A percentile compares a stretch with the other conserved stretches of the same genome.
Conservation (phyloP, 1,140 invertebrate genomes). For the Atta cephalotes region DNA sequence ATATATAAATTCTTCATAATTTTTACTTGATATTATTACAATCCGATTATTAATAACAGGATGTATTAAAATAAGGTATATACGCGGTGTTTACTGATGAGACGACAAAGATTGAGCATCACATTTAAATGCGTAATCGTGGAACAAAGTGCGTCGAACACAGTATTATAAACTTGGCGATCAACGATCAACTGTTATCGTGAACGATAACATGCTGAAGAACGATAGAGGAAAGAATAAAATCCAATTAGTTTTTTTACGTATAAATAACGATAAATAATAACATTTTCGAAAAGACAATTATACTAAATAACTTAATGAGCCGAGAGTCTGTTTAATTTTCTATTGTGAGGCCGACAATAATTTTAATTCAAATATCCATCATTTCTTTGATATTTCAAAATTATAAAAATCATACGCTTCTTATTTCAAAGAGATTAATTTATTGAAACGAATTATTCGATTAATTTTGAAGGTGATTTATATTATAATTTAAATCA, state of each 20-base stretch:
- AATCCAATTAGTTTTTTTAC: background rate
- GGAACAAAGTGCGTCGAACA: constrained; percentile 13
- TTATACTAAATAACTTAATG: background rate
- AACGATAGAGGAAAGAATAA: background rate
- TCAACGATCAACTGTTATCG: constrained; percentile 28
- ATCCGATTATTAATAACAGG: background rate
- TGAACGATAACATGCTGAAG: background rate
- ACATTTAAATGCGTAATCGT: constrained; percentile 12
- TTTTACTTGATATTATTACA: background rate
- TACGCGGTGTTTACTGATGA: background rate
- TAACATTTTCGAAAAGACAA: background rate
- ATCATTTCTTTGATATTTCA: background rate
- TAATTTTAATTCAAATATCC: background rate
- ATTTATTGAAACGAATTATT: background rate
- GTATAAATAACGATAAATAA: background rate
- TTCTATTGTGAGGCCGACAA: background rate
- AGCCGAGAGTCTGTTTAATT: background rate
- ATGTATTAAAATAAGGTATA: background rate
- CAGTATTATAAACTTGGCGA: background rate
- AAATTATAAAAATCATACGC: background rate
- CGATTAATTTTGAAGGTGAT: background rate
- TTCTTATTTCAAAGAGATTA: background rate
- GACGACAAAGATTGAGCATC: background rate
- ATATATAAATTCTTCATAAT: background rate
- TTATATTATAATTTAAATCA: background rate